A percentile compares a stretch with the other conserved stretches of the same genome.
phyloP scores from a whole-genome alignment of 1,140 invertebrate genomes.

The Oreohelix idahoensis region DNA sequence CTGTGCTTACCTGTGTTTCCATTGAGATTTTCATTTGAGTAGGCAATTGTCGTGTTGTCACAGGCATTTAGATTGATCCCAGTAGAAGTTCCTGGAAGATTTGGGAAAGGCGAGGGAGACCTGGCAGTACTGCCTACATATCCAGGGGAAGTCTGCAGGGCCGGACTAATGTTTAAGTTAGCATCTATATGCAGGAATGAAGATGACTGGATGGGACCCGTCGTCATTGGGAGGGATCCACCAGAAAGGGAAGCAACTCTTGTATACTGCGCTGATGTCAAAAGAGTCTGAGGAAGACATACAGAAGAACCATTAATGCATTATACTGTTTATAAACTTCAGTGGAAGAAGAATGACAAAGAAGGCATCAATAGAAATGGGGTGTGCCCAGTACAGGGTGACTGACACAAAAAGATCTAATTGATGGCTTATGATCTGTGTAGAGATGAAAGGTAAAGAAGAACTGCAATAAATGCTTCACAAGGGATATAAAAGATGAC shows the following conservation, averaged over 20 bases:
- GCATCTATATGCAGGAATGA: neutral
- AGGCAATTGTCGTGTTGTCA: neutral
- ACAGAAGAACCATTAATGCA: too few species aligned
- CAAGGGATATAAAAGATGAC: too few species aligned
- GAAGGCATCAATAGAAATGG: too few species aligned
- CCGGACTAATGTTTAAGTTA: neutral
- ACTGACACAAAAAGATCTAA: too few species aligned
- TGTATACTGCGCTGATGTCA: neutral
- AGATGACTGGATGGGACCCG: neutral
- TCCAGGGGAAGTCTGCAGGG: neutral
- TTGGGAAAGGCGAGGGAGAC: constrained; percentile 56
- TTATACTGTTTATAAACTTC: too few species aligned
- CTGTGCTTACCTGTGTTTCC: neutral
- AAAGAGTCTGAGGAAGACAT: neutral
- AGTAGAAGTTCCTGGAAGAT: constrained; percentile 42
- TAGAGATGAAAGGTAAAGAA: too few species aligned
- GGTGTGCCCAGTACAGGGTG: too few species aligned
- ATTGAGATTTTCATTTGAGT: neutral
- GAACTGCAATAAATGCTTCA: too few species aligned
- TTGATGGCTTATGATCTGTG: too few species aligned
- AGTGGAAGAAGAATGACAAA: too few species aligned
- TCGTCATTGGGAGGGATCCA: neutral
- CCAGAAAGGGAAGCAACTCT: neutral
- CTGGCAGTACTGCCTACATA: neutral
- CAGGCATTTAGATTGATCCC: constrained; percentile 7